These are phyloP conservation scores for Drosophila suboccidentalis DNA, from an alignment of 2,888 invertebrate genomes.

Conservation along the genomic window DNA sequence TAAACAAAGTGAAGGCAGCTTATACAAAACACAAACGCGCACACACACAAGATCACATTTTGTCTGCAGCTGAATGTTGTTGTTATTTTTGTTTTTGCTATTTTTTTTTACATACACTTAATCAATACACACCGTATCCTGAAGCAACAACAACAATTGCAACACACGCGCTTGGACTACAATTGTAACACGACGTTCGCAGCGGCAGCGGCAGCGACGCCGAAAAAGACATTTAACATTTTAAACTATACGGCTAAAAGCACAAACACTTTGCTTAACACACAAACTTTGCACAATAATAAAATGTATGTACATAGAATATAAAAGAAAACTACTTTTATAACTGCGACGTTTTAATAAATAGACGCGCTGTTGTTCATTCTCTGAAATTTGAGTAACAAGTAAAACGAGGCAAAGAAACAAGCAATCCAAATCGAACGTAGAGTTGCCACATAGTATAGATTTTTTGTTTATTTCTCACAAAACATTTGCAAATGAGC, in stretches of 20 bases:
- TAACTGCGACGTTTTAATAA: not conserved
- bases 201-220: not conserved
- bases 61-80: not conserved
- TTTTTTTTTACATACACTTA: not conserved
- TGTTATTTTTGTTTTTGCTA: not conserved
- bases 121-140: conserved; percentile 3
- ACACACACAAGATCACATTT: not conserved
- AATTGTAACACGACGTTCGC: not conserved
- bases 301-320: not conserved
- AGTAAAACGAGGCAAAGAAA: not conserved
- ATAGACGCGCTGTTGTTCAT: conserved; percentile 2
- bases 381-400: conserved; percentile 3
- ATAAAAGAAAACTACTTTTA: not conserved
- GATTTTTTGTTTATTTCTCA: not conserved
- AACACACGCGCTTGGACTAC: not conserved
- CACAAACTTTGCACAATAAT: conserved; percentile 2
- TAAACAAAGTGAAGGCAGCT: not conserved
- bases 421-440: not conserved
- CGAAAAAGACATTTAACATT: not conserved
- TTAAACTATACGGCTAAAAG: not conserved
- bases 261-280: not conserved
- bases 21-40: not conserved
- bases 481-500: not conserved
- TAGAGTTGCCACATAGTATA: conserved; percentile 37
- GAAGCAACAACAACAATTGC: conserved; percentile 1